A percentile compares a stretch with the other conserved stretches of the same genome.
These are phyloP conservation scores for Typhlichthys subterraneus DNA, from an alignment of 2,797 vertebrate genomes.

Conservation along the genomic window DNA sequence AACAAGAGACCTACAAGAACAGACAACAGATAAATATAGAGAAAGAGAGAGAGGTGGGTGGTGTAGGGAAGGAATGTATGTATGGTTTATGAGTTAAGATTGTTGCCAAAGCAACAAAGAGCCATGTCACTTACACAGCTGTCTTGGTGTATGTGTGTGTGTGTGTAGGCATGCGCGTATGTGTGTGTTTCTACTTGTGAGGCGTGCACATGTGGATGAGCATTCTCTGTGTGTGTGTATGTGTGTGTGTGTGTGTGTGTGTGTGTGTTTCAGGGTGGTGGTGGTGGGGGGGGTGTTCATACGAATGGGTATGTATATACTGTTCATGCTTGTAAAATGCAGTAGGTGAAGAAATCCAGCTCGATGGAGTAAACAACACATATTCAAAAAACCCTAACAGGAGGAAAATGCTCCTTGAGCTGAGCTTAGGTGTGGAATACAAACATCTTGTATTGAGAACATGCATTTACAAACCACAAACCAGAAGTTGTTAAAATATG, in stretches of 20 bases:
- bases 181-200: slow-evolving; percentile 2
- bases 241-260: not conserved
- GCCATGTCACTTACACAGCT: not conserved
- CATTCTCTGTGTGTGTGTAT: not conserved
- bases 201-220: slow-evolving; percentile 1
- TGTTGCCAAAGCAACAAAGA: slow-evolving; percentile 22
- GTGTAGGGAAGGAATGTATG: not conserved
- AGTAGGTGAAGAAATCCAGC: slow-evolving; percentile 9
- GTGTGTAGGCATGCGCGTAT: not conserved
- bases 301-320: not conserved
- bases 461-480: not conserved
- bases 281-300: not conserved
- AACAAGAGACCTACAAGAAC: not conserved
- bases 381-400: slow-evolving; percentile 42
- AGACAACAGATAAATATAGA: not conserved
- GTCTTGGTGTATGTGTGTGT: not conserved
- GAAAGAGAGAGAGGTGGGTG: not conserved
- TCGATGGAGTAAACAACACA: slow-evolving; percentile 17
- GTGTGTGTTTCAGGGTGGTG: not conserved
- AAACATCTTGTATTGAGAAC: slow-evolving; percentile 9
- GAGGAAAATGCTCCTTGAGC: slow-evolving; percentile 17
- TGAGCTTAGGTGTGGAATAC: not conserved
- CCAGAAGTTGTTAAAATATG: not conserved
- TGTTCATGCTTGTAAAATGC: slow-evolving; percentile 4
- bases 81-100: not conserved